Conservation (phyloP, 1,140 invertebrate species). For the Probaryconus sp. region DNA sequence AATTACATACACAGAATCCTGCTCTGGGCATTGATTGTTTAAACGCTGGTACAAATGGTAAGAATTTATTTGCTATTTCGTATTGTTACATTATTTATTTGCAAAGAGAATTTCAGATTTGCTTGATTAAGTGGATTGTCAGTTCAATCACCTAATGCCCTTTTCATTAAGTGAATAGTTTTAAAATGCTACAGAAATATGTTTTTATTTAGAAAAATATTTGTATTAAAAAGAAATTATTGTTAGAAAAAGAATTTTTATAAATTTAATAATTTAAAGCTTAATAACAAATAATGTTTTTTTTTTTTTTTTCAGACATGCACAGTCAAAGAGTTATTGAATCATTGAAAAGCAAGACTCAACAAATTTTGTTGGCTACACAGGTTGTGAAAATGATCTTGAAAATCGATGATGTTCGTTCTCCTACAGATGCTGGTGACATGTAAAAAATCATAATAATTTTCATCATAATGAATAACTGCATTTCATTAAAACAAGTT, state of each 20-base stretch:
- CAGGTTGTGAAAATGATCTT: constrained; percentile 99
- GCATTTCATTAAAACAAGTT: no score
- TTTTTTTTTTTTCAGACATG: constrained; percentile 88
- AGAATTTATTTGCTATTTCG: constrained; percentile 44
- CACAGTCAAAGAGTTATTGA: constrained; percentile 97
- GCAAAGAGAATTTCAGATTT: constrained; percentile 75
- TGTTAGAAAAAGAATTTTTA: not conserved
- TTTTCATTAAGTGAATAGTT: constrained; percentile 25
- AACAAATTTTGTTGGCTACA: constrained; percentile 97
- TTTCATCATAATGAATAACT: no score
- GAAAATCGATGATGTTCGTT: constrained; percentile 99
- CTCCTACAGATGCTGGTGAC: constrained; percentile 80
- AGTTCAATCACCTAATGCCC: no score
- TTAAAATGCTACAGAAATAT: constrained; percentile 40
- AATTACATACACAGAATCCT: constrained; percentile 91
- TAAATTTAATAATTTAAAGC: constrained; percentile 8
- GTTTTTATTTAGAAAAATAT: no score
- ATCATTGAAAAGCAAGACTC: constrained; percentile 97
- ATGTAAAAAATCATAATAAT: no score
- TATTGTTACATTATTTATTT: constrained; percentile 3
- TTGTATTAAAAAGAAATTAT: not conserved
- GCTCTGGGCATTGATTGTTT: constrained; percentile 97
- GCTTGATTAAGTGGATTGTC: constrained; percentile 36
- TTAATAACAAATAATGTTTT: no score
- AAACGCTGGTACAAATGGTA: constrained; percentile 87